These are phyloP conservation scores for Barypeithes pellucidus DNA, from an alignment of 2,888 invertebrate species.

Conservation along the genomic window DNA sequence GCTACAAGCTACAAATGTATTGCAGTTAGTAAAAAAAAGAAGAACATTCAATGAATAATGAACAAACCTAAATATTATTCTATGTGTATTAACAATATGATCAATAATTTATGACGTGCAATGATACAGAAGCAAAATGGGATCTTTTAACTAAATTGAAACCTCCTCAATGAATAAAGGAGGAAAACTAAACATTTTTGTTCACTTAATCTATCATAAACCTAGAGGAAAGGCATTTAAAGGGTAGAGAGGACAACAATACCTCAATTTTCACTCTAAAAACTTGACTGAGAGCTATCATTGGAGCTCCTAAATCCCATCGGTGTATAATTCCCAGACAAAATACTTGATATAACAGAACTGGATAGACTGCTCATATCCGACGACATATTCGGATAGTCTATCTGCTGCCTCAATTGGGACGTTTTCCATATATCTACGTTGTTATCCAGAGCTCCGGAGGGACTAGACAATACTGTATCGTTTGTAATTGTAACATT, in stretches of 20 bases:
- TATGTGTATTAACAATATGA: no score
- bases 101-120: no score
- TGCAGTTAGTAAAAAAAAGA: no score
- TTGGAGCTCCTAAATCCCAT: conserved; percentile 20
- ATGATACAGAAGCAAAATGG: no score
- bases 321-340: conserved; percentile 61
- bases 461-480: conserved; percentile 66
- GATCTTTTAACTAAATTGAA: no score
- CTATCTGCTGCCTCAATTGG: conserved; percentile 55
- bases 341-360: conserved; percentile 67
- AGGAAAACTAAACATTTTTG: neutral
- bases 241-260: conserved; percentile 25
- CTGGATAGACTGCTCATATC: conserved; percentile 69
- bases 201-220: neutral
- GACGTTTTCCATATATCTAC: conserved; percentile 63
- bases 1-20: no score
- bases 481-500: conserved; percentile 58
- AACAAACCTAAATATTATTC: no score
- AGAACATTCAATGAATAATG: no score
- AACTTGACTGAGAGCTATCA: conserved; percentile 17
- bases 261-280: conserved; percentile 5
- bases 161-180: no score
- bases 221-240: conserved; percentile 23
- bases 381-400: conserved; percentile 67
- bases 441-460: conserved; percentile 68